Percentiles rank a stretch among this genome's conserved stretches.
phyloP scores from a whole-genome alignment of 2,113 vertebrate genomes.

The Dicerorhinus sumatrensis region DNA sequence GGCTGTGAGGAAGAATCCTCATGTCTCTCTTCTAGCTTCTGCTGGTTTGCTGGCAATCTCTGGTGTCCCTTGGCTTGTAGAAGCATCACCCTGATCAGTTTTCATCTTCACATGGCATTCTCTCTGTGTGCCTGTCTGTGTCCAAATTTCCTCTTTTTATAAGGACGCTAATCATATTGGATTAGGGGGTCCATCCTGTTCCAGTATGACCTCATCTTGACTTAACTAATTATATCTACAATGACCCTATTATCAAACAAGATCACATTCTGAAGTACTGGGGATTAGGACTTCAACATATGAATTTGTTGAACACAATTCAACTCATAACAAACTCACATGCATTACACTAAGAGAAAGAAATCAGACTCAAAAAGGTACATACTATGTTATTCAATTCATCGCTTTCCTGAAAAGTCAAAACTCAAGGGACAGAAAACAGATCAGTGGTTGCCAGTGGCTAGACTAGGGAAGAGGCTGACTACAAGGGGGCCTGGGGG shows the following conservation, averaged over 20 bases:
- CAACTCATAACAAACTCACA: background rate
- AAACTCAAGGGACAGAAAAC: background rate
- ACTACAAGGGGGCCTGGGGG: background rate
- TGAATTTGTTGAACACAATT: background rate
- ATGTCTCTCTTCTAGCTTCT: background rate
- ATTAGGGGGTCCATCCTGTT: background rate
- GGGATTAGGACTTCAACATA: background rate
- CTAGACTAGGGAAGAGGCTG: background rate
- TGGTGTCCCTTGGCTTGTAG: background rate
- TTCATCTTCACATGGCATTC: background rate
- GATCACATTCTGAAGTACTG: background rate
- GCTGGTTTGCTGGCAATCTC: background rate
- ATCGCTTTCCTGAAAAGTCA: background rate
- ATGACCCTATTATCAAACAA: background rate
- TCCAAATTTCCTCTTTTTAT: background rate
- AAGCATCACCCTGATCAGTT: background rate
- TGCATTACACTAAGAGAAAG: background rate
- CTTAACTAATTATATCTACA: background rate
- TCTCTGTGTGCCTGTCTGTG: background rate
- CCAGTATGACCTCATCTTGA: background rate
- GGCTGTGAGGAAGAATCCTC: background rate
- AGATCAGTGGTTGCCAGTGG: background rate
- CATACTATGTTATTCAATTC: background rate
- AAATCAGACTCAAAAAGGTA: background rate
- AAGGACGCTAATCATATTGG: background rate